phyloP scores from a whole-genome alignment of 1,140 invertebrate species.

The Cydia fagiglandana region DNA sequence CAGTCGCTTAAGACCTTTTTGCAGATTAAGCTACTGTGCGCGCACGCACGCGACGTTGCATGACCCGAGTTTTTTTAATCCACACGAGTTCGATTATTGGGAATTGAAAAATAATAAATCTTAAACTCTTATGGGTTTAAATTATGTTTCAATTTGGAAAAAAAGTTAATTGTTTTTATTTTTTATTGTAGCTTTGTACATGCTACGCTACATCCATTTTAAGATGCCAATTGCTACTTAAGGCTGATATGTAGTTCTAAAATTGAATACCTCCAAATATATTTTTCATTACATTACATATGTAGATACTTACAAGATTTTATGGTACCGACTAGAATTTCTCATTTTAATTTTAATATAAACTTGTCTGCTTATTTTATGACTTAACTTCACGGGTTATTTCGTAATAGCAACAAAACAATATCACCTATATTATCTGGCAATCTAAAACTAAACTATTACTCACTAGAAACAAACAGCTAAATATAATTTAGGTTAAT shows the following conservation, averaged over 20 bases:
- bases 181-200: not conserved
- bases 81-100: conserved; percentile 11
- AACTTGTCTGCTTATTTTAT: not conserved
- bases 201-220: too few relatives aligned
- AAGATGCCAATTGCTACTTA: not conserved
- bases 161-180: not conserved
- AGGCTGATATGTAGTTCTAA: not conserved
- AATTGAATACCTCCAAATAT: too few relatives aligned
- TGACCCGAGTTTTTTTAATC: conserved; percentile 32
- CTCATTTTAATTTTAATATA: too few relatives aligned
- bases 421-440: not conserved
- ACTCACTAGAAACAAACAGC: not conserved
- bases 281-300: too few relatives aligned
- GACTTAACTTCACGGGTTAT: not conserved
- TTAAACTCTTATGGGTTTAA: not conserved
- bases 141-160: conserved; percentile 9
- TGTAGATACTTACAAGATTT: too few relatives aligned
- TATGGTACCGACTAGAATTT: too few relatives aligned
- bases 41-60: conserved; percentile 37
- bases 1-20: not conserved
- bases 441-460: conserved; percentile 9
- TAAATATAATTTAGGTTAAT: conserved; percentile 17
- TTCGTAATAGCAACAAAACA: not conserved
- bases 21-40: conserved; percentile 28
- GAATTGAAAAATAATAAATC: conserved; percentile 32